Base-by-base conservation (phyloP, 1,140 invertebrate species). In the Rhopalosiphum padi region DNA sequence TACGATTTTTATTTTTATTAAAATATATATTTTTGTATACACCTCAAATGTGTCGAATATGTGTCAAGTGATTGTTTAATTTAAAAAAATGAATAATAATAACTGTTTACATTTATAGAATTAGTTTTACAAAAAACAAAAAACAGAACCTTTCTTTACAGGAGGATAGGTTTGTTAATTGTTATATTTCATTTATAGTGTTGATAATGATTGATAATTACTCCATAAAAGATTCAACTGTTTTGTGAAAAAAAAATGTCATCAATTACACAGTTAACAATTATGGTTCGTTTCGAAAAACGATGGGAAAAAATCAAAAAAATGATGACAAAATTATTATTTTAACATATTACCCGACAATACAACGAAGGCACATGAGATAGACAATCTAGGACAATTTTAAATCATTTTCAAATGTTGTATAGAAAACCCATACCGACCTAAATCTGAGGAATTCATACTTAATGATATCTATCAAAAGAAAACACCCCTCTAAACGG, bases 361-460 rank as follows among this genome's bases (percentile, higher is more conserved):
- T 77, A 18, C 5, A 35, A n/a, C n/a, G 60, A n/a, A 77, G 5
- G 60, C n/a, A n/a, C 60, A 18, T 21, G 60, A 77, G 18, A 77
- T n/a, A 18, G 30, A n/a, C 21, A 77, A 68, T 68, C 30, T 37
- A 85, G 37, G 41, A 41, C 0, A 41, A 85, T 85, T 8, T 85
- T 41, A 1, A 48, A 88, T 88, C n/a, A 35, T 88, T 88, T 88
- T 53, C 2, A n/a, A 35, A 53, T 51, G 6, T 85, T 43, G 35
- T 51, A 86, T 2, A 46, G 41, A 46, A 86, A 43, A n/a, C 43
- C n/a, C 30, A 48, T 51, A 51, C n/a, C n/a, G 46, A 89, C 41
- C 22, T 77, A 85, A 92, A 92, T 83, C 77, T 37, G 68, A 30
- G n/a, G 18, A 35, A 85, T 85, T 92, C 83, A 83, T 91, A 91